Percentiles rank a stretch among this genome's conserved stretches.
These are phyloP conservation scores for Bovichtus variegatus DNA, from an alignment of 2,797 vertebrate species.

Conservation along the genomic window DNA sequence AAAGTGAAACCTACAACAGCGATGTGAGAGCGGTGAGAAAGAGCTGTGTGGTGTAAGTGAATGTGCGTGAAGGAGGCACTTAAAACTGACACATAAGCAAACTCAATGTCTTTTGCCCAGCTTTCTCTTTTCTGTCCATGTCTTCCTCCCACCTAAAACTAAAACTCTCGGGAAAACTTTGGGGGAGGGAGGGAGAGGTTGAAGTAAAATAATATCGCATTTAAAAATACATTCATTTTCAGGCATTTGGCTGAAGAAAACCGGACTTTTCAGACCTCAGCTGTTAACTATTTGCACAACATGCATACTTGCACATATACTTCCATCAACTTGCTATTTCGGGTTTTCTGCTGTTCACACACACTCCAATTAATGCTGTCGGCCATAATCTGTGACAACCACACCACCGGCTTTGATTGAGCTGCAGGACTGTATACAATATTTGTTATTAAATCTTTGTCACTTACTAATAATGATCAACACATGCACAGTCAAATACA, in stretches of 20 bases:
- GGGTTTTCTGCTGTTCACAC: conserved; percentile 9
- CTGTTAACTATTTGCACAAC: conserved; percentile 37
- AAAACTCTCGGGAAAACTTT: no score
- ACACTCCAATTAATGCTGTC: conserved; percentile 19
- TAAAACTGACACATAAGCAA: conserved; percentile 24
- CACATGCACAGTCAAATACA: neutral
- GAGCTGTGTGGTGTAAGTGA: neutral
- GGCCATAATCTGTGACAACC: conserved; percentile 15
- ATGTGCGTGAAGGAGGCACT: conserved; percentile 17
- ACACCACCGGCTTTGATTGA: neutral
- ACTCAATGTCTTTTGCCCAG: conserved; percentile 8
- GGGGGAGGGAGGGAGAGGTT: no score
- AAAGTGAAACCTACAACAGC: conserved; percentile 38
- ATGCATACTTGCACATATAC: conserved; percentile 32
- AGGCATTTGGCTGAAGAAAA: conserved; percentile 13
- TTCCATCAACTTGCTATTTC: conserved; percentile 37
- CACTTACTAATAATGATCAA: neutral
- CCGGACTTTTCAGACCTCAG: conserved; percentile 25
- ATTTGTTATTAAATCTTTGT: neutral
- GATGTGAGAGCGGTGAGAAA: conserved; percentile 26
- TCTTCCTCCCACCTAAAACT: neutral
- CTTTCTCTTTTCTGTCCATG: neutral
- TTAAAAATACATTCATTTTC: neutral
- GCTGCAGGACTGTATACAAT: neutral
- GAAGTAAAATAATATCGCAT: no score